Percentiles rank a stretch among this genome's conserved stretches.
phyloP scores from a whole-genome alignment of 1,140 invertebrate species.

The Muscidifurax raptorellus region DNA sequence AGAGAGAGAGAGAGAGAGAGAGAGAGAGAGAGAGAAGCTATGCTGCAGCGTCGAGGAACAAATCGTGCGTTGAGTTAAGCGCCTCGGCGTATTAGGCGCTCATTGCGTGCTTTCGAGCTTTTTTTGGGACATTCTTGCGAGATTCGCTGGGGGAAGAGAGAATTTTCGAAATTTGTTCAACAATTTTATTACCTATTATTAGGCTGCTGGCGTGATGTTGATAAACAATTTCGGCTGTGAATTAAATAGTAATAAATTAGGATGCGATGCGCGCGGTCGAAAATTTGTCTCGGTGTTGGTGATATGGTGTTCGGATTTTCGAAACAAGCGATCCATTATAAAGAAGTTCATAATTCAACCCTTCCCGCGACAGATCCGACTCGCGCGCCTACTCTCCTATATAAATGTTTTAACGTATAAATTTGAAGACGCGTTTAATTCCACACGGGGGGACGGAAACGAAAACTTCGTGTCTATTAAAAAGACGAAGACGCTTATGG shows the following conservation, averaged over 20 bases:
- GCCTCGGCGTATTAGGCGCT: neutral
- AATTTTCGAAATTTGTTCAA: neutral
- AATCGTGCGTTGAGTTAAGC: slow-evolving; percentile 24
- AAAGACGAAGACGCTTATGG: too few species aligned
- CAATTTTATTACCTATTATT: neutral
- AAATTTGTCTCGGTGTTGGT: neutral
- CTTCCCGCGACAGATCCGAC: too few species aligned
- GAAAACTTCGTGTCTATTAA: neutral
- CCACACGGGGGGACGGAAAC: neutral
- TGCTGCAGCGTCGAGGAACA: neutral
- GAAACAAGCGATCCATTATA: neutral
- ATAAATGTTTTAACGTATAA: too few species aligned
- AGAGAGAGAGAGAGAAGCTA: neutral
- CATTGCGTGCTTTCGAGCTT: neutral
- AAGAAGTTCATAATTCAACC: neutral
- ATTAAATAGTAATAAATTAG: neutral
- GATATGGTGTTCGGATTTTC: neutral
- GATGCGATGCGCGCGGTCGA: too few species aligned
- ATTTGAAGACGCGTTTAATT: neutral
- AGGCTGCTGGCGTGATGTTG: neutral
- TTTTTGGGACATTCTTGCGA: neutral
- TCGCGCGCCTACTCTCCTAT: too few species aligned
- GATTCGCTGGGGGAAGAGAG: neutral
- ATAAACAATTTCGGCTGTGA: neutral
- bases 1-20: neutral